A percentile compares a stretch with the other conserved stretches of the same genome.
These are phyloP conservation scores for Alexandromys oeconomus DNA, from an alignment of 2,797 vertebrate species.

Conservation along the genomic window DNA sequence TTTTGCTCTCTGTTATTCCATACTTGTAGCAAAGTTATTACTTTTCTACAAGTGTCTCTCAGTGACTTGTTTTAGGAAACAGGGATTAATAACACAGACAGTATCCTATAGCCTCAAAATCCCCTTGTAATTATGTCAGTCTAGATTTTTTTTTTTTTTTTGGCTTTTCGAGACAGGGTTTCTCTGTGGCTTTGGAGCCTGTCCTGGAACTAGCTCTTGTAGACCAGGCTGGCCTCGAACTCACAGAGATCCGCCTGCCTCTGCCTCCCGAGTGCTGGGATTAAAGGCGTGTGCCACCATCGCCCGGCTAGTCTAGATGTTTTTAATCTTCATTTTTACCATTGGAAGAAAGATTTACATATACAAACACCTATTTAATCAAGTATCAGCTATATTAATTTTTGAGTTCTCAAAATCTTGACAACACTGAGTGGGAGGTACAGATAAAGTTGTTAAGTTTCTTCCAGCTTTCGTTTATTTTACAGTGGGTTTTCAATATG, in stretches of 20 bases:
- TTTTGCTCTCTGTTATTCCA: neutral
- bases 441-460: neutral
- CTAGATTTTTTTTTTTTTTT: slow-evolving; percentile 29
- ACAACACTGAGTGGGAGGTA: neutral
- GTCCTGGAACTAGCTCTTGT: too few relatives aligned
- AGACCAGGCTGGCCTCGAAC: too few relatives aligned
- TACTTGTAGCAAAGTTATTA: neutral
- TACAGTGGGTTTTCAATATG: neutral
- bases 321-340: neutral
- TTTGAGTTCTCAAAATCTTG: neutral
- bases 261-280: too few relatives aligned
- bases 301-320: neutral
- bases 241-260: too few relatives aligned
- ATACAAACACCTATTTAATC: neutral
- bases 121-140: neutral
- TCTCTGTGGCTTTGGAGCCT: too few relatives aligned
- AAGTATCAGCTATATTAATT: neutral
- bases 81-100: slow-evolving; percentile 15
- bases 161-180: too few relatives aligned
- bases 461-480: neutral
- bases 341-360: slow-evolving; percentile 3
- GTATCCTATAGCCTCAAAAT: neutral
- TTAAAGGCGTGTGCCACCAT: too few relatives aligned
- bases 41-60: neutral
- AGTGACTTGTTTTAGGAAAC: neutral